These are phyloP conservation scores for Hydractinia symbiolongicarpus DNA, from an alignment of 30 jellyfish, hydroid and myxozoan species.

Conservation along the genomic window DNA sequence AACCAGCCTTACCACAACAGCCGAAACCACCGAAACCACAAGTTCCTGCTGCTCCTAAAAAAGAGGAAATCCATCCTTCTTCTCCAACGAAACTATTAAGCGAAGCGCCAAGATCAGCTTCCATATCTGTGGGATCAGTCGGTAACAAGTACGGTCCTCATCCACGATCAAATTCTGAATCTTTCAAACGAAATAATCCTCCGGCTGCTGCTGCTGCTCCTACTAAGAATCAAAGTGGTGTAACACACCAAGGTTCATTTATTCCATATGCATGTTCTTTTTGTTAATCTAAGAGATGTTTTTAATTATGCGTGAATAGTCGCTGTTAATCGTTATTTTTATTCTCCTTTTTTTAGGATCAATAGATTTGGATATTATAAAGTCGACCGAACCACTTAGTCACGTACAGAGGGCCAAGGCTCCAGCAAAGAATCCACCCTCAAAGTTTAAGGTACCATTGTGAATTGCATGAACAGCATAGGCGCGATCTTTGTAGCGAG, in stretches of 20 bases:
- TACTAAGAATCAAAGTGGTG: too few species aligned
- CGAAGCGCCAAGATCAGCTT: too few species aligned
- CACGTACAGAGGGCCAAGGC: constrained; percentile 33
- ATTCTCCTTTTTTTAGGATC: background rate
- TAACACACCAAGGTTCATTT: too few species aligned
- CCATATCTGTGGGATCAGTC: too few species aligned
- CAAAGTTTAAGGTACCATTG: constrained; percentile 24
- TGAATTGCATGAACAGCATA: background rate
- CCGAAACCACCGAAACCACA: constrained; percentile 33
- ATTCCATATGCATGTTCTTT: background rate
- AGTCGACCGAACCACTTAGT: constrained; percentile 32
- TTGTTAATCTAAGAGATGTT: background rate
- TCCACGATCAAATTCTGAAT: too few species aligned
- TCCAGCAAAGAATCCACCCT: constrained; percentile 38
- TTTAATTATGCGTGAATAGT: background rate
- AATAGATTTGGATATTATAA: constrained; percentile 21
- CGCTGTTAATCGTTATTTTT: background rate
- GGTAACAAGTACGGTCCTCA: too few species aligned
- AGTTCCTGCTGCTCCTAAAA: constrained; percentile 2
- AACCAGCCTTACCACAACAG: constrained; percentile 22
- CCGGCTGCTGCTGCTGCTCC: too few species aligned
- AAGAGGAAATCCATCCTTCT: background rate
- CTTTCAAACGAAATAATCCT: too few species aligned
- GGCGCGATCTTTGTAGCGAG: too few species aligned
- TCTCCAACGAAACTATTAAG: background rate